Evolutionary conservation across 2,888 invertebrate genomes (phyloP), one percentile per base, ranked within the genome.

Genomic region (Ophioninae sp.): DNA sequence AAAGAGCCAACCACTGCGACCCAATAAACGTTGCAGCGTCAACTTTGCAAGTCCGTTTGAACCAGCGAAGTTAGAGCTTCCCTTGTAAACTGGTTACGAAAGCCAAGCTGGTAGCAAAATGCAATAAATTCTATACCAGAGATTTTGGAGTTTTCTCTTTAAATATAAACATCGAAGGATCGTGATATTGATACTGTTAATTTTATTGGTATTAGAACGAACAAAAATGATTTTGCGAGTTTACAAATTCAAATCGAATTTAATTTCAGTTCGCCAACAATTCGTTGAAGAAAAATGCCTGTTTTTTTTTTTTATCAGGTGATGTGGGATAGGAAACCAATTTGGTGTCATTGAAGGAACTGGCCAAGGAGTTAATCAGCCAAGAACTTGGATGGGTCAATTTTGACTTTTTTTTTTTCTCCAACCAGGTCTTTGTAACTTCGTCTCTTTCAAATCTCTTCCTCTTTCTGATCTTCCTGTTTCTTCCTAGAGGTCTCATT

Each of bases 351-450:
- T 88, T 85, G 87, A 88, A 72, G 23, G 22, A 61, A 56, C 9
- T 6, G 7, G 85, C 82, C 83, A 86, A 89, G 84, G 84, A 86
- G 87, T 88, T 89, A 89, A 89, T 89, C 89, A 88, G 85, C 85
- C 87, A 64, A 65, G 44, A 76, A 77, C 37, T 65, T 51, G 59
- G 67, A 61, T 72, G 69, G 30, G 37, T 63, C 61, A 56, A 76
- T 65, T 39, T 22, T 44, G 44, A 51, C 63, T 75, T 67, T 39
- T 76, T 59, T 59, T 76, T 69, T 69, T 30, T 69, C 59, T 65
- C 65, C n/a, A 20, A 63, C 61, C 44, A 37, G 59, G 58, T 67
- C 44, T 67, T 22, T 37, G 3, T 30, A 39, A 23, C 65, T 39
- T 22, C 39, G 37, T 75, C 23, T 37, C 65, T 65, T 44, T 68